phyloP scores from a whole-genome alignment of 2,113 vertebrate species.

The Tetraodon nigroviridis region DNA sequence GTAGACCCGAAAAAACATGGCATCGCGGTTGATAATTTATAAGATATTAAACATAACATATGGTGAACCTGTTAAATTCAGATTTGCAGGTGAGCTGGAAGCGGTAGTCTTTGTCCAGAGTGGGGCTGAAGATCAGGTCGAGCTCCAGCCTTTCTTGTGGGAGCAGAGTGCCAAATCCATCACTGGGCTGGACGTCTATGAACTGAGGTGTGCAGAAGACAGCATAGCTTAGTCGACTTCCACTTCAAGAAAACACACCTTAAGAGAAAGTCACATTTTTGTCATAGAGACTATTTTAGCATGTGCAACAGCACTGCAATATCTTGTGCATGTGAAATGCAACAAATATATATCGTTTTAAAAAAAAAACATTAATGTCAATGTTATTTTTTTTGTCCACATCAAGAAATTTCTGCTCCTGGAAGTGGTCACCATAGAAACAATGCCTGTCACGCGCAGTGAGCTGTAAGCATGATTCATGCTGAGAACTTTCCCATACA shows the following conservation, averaged over 20 bases:
- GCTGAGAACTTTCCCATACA: too few relatives aligned
- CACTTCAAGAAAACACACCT: too few relatives aligned
- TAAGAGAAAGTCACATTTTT: neutral
- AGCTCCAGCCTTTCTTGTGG: constrained; percentile 82
- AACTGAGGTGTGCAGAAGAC: constrained; percentile 68
- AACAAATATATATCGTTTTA: too few relatives aligned
- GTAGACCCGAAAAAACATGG: too few relatives aligned
- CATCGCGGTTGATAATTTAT: neutral
- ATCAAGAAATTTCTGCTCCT: neutral
- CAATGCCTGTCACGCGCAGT: neutral
- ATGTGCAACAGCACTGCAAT: too few relatives aligned
- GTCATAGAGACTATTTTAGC: too few relatives aligned
- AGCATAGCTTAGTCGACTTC: constrained; percentile 3
- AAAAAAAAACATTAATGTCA: too few relatives aligned
- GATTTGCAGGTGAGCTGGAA: constrained; percentile 86
- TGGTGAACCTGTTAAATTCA: constrained; percentile 80
- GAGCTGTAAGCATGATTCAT: neutral
- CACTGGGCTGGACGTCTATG: constrained; percentile 84
- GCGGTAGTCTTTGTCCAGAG: constrained; percentile 76
- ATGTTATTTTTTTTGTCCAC: too few relatives aligned
- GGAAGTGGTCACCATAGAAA: neutral
- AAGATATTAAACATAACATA: constrained; percentile 8
- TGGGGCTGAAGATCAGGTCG: constrained; percentile 84
- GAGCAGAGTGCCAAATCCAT: constrained; percentile 85
- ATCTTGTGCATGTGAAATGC: too few relatives aligned